Conservation (phyloP, 1,140 invertebrate genomes). For the Drosophila kurseongensis region DNA sequence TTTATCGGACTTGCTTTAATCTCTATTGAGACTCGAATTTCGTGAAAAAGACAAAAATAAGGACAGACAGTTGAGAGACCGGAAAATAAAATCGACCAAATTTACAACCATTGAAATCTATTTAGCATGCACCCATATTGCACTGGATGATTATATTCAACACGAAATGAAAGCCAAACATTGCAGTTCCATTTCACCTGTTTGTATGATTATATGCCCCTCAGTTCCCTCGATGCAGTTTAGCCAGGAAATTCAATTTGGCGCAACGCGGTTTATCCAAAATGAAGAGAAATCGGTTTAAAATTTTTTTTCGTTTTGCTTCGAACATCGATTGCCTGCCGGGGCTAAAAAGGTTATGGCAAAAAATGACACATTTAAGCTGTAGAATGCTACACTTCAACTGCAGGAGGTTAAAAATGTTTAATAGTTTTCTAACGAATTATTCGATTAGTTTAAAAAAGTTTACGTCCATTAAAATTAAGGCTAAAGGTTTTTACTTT, state of each 20-base stretch:
- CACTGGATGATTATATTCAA: slow-evolving; percentile 27
- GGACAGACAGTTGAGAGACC: background rate
- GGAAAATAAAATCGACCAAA: slow-evolving; percentile 1
- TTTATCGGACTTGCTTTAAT: background rate
- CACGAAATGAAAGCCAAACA: slow-evolving; percentile 51
- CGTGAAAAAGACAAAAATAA: background rate
- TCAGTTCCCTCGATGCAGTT: slow-evolving; percentile 16
- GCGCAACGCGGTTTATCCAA: slow-evolving; percentile 44
- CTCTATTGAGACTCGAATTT: background rate
- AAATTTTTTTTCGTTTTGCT: slow-evolving; percentile 11
- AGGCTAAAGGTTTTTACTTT: no score
- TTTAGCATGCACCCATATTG: slow-evolving; percentile 48
- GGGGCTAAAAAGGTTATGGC: background rate
- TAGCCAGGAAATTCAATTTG: slow-evolving; percentile 68
- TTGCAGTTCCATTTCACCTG: slow-evolving; percentile 54
- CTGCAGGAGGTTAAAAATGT: background rate
- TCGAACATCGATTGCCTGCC: background rate
- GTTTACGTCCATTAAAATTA: no score
- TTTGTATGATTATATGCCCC: slow-evolving; percentile 23
- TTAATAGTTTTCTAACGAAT: background rate
- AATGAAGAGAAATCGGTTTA: slow-evolving; percentile 62
- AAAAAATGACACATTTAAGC: slow-evolving; percentile 1
- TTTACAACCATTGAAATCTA: slow-evolving; percentile 33
- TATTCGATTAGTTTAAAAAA: no score
- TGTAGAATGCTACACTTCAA: background rate